phyloP scores from a whole-genome alignment of 2,888 invertebrate species.

The Sceliomorpha sp. region DNA sequence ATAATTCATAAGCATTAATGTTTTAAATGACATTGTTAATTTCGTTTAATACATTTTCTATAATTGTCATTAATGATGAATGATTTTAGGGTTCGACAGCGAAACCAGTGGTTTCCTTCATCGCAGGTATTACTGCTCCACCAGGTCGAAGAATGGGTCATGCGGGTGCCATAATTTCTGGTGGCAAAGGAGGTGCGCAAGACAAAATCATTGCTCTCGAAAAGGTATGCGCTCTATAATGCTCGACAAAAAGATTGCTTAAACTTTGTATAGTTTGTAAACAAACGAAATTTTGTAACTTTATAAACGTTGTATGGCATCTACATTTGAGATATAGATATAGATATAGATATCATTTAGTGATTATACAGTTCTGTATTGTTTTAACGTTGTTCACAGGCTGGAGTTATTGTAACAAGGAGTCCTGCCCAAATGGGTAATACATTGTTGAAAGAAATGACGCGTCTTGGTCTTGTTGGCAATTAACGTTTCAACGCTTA shows the following conservation, averaged over 20 bases:
- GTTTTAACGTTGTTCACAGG: slow-evolving; percentile 83
- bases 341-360: no score
- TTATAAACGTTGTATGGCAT: no score
- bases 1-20: no score
- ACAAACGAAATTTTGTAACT: no score
- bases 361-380: no score
- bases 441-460: slow-evolving; percentile 94
- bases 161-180: slow-evolving; percentile 99
- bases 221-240: slow-evolving; percentile 82
- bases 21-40: no score
- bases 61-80: no score
- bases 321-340: no score
- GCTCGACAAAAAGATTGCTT: not conserved
- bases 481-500: slow-evolving; percentile 43
- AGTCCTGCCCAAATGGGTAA: slow-evolving; percentile 98
- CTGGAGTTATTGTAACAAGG: slow-evolving; percentile 96
- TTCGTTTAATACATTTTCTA: no score
- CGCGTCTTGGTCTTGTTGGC: slow-evolving; percentile 84
- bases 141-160: slow-evolving; percentile 99
- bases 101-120: slow-evolving; percentile 99
- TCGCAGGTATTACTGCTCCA: slow-evolving; percentile 98
- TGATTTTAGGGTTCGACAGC: slow-evolving; percentile 87
- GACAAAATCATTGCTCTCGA: slow-evolving; percentile 98
- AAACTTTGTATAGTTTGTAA: slow-evolving; percentile 21
- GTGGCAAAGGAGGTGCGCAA: slow-evolving; percentile 98